These are phyloP conservation scores for Phalacrocorax brasilianus DNA, from an alignment of 2,113 vertebrate species.

Conservation along the genomic window DNA sequence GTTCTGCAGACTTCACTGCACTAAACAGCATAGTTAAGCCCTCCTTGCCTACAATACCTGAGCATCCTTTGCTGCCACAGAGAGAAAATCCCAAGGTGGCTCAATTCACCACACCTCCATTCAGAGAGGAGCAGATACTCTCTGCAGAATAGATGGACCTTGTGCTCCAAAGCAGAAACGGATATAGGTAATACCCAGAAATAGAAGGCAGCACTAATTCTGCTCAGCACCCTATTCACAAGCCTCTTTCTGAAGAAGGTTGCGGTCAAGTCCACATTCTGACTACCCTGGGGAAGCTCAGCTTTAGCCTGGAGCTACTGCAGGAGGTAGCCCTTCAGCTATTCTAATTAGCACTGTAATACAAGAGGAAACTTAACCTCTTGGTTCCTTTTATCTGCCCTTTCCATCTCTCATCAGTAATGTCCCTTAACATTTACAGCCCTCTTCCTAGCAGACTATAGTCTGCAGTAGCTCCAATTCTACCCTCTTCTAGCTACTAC, in stretches of 20 bases:
- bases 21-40: neutral
- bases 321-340: neutral
- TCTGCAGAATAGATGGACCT: neutral
- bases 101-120: neutral
- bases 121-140: neutral
- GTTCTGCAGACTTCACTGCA: neutral
- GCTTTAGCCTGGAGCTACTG: conserved; percentile 4
- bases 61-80: neutral
- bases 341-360: conserved; percentile 22
- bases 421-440: neutral
- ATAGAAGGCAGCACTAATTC: neutral
- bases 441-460: neutral
- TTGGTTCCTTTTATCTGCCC: neutral
- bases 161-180: neutral
- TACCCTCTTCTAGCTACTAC: neutral
- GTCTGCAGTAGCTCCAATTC: neutral
- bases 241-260: neutral
- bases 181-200: neutral
- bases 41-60: neutral
- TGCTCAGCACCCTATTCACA: neutral
- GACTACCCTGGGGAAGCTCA: neutral
- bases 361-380: conserved; percentile 33
- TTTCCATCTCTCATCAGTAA: conserved; percentile 7
- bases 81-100: neutral
- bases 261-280: neutral